Evolutionary conservation across 30 jellyfish, hydroid and myxozoan genomes (phyloP), one percentile per base, ranked within the genome.

Genomic region (Aurelia aurita complex sp. Pacific): DNA sequence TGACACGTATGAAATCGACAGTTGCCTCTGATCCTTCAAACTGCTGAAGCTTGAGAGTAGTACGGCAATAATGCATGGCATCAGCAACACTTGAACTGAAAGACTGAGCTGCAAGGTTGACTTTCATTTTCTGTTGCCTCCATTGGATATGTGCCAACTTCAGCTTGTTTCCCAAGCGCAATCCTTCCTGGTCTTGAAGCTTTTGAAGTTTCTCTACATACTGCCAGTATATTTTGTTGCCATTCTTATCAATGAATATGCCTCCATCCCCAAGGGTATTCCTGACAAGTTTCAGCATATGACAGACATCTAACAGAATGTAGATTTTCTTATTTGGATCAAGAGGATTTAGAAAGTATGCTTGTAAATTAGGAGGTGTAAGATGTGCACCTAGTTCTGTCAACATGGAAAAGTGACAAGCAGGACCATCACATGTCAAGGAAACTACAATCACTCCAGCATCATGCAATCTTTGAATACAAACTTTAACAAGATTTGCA

Each of bases 211-310:
- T 74, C 4, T 1, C 79, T 1, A 81, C 61, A 64, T 72, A 89
- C 67, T 57, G 88, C 95, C 96, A 82, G 52, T 32, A 1, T 8
- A 76, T 89, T 67, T 62, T 67, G 33, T 65, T 74, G 43, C 90
- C 86, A 55, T 89, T 59, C 12, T 36, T 57, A 40, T 89, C 97
- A n/a, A 75, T 23, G 40, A 90, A 40, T 12, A 78, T 85, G 64
- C 96, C 90, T 34, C 86, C 87, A 4, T 85, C 89, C 10, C 76
- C 97, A 74, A 91, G 86, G 5, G 97, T 79, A 63, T 85, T 91
- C 46, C 95, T 71, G 11, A 91, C 69, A 1, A 85, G 86, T 64
- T 85, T 91, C 76, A 85, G 68, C 97, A n/a, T n/a, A n/a, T n/a
- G n/a, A n/a, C n/a, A 91, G 23, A 79, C 96, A 85, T 91, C 96